Conservation (phyloP, 1,140 invertebrate species). For the Schmidtea mediterranea region DNA sequence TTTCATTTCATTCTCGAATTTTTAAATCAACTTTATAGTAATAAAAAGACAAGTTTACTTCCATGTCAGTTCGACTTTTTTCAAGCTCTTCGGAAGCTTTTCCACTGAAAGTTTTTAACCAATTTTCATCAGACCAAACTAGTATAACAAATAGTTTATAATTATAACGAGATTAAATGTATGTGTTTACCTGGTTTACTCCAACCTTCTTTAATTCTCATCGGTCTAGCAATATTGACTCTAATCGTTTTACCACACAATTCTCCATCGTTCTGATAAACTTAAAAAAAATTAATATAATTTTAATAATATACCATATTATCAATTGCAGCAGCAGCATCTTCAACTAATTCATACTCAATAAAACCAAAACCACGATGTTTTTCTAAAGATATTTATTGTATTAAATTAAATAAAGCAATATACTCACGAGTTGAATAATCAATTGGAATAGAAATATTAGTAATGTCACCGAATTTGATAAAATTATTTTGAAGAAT, state of each 20-base stretch:
- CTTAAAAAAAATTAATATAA: not conserved
- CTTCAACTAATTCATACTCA: slow-evolving; percentile 60
- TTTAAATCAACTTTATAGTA: no score
- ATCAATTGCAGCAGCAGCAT: slow-evolving; percentile 86
- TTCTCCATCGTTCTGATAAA: slow-evolving; percentile 67
- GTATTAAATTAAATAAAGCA: slow-evolving; percentile 8
- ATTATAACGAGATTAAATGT: no score
- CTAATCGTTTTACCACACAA: slow-evolving; percentile 80
- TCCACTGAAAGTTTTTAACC: slow-evolving; percentile 45
- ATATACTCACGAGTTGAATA: slow-evolving; percentile 45
- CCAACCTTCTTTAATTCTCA: slow-evolving; percentile 56
- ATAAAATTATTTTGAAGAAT: slow-evolving; percentile 79
- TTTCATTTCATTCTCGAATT: slow-evolving; percentile 7
- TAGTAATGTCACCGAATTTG: slow-evolving; percentile 83
- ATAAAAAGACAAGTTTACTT: slow-evolving; percentile 12
- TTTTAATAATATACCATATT: slow-evolving; percentile 59
- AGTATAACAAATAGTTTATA: slow-evolving; percentile 8
- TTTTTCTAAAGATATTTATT: slow-evolving; percentile 37
- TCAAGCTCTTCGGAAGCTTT: slow-evolving; percentile 1
- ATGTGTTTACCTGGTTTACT: slow-evolving; percentile 36
- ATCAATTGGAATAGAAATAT: slow-evolving; percentile 86
- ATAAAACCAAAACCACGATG: slow-evolving; percentile 91
- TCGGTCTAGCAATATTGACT: slow-evolving; percentile 20
- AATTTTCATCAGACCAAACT: slow-evolving; percentile 85
- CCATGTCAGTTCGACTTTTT: slow-evolving; percentile 13